Percentiles rank a stretch among this genome's conserved stretches.
These are phyloP conservation scores for Microcebus griseorufus DNA, from an alignment of 2,113 vertebrate species.

Conservation along the genomic window DNA sequence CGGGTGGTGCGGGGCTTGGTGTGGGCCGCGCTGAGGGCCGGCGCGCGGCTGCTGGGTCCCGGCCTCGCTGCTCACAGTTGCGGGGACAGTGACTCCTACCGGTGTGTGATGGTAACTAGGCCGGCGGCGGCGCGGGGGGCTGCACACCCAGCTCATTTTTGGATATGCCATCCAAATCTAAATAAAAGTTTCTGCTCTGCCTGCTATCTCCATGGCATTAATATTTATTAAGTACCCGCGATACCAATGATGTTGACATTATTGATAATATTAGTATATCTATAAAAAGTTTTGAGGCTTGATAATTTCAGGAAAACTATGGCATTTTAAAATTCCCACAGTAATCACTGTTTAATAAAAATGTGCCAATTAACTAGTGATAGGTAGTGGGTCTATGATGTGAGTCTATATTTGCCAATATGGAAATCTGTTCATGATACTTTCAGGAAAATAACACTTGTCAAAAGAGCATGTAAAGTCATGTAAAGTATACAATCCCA, in stretches of 20 bases:
- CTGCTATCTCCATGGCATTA: not conserved
- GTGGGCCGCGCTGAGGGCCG: slow-evolving; percentile 68
- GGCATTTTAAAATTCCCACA: not conserved
- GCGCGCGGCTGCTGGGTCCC: slow-evolving; percentile 76
- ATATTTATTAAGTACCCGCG: not conserved
- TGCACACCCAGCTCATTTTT: slow-evolving; percentile 82
- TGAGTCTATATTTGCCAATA: not conserved
- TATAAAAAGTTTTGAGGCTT: not conserved
- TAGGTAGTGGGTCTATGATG: too few relatives aligned
- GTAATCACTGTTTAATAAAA: not conserved
- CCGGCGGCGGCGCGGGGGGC: slow-evolving; percentile 94
- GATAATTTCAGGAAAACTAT: not conserved
- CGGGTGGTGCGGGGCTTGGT: slow-evolving; percentile 73
- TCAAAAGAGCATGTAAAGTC: not conserved
- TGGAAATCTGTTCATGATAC: not conserved
- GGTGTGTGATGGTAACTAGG: slow-evolving; percentile 98
- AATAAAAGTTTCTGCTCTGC: not conserved
- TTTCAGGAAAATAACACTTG: not conserved
- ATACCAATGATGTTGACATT: not conserved
- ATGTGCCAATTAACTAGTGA: not conserved
- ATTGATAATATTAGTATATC: not conserved
- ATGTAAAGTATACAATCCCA: not conserved
- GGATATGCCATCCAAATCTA: not conserved
- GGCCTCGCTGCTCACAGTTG: slow-evolving; percentile 84
- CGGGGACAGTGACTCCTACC: slow-evolving; percentile 94